A percentile compares a stretch with the other conserved stretches of the same genome.
These are phyloP conservation scores for Tanytarsus gracilentus DNA, from an alignment of 2,888 invertebrate species.

Conservation along the genomic window DNA sequence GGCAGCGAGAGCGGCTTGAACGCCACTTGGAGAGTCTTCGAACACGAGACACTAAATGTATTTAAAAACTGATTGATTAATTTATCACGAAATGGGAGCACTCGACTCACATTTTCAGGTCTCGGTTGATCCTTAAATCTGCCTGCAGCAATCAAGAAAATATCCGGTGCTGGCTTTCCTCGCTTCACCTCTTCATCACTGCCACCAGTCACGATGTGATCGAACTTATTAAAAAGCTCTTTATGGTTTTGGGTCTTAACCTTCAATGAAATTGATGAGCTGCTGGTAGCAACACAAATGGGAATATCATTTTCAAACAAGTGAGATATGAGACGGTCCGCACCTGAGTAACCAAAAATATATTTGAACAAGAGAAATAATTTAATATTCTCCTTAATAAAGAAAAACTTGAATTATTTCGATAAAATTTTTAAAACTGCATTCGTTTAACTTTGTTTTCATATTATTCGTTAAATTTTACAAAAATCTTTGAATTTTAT, in stretches of 20 bases:
- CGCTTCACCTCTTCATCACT: slow-evolving; percentile 73
- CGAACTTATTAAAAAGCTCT: slow-evolving; percentile 58
- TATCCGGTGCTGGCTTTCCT: slow-evolving; percentile 85
- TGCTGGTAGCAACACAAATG: slow-evolving; percentile 81
- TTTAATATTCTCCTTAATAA: too few relatives aligned
- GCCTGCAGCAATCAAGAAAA: slow-evolving; percentile 66
- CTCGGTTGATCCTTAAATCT: slow-evolving; percentile 61
- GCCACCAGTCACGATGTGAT: slow-evolving; percentile 72
- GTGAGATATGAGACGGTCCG: slow-evolving; percentile 66
- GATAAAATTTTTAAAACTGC: not conserved
- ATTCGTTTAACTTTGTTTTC: too few relatives aligned
- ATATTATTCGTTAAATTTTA: too few relatives aligned
- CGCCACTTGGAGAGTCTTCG: slow-evolving; percentile 89
- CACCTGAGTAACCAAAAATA: too few relatives aligned
- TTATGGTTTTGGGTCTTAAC: slow-evolving; percentile 55
- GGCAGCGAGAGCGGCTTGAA: slow-evolving; percentile 64
- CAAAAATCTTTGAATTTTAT: too few relatives aligned
- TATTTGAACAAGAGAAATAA: too few relatives aligned
- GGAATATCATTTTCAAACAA: slow-evolving; percentile 66
- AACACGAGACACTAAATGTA: slow-evolving; percentile 66
- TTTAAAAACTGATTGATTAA: slow-evolving; percentile 30
- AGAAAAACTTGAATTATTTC: too few relatives aligned
- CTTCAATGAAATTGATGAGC: slow-evolving; percentile 59
- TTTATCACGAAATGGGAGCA: slow-evolving; percentile 2
- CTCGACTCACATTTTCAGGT: slow-evolving; percentile 47